These are phyloP conservation scores for Ceyx cyanopectus DNA, from an alignment of 2,113 vertebrate species.

Conservation along the genomic window DNA sequence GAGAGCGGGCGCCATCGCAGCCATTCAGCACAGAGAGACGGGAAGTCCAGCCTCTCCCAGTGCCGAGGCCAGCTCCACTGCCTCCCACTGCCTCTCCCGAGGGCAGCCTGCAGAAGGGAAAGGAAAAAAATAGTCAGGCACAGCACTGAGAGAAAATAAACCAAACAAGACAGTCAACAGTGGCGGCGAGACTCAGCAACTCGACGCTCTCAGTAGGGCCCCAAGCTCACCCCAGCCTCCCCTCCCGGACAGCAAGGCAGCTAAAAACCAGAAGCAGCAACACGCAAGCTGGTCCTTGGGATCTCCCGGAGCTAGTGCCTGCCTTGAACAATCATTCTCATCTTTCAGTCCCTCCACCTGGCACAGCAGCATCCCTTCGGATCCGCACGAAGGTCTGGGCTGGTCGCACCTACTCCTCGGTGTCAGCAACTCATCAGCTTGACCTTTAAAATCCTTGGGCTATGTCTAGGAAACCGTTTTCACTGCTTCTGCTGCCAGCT, in stretches of 20 bases:
- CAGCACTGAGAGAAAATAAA: fast-evolving
- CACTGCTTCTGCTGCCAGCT: background rate
- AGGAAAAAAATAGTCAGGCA: background rate
- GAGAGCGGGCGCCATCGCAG: constrained; percentile 99
- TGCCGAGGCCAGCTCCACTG: constrained; percentile 89
- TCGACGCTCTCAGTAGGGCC: fast-evolving
- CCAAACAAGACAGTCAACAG: fast-evolving
- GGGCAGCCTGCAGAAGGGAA: constrained; percentile 82
- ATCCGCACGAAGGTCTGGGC: background rate
- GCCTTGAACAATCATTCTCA: background rate
- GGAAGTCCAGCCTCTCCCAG: constrained; percentile 89
- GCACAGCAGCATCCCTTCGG: background rate
- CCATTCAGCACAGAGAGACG: constrained; percentile 98
- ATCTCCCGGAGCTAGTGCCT: background rate
- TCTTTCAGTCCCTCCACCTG: fast-evolving
- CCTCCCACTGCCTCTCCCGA: constrained; percentile 88
- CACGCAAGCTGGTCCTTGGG: fast-evolving
- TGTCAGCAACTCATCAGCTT: background rate
- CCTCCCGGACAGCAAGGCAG: background rate
- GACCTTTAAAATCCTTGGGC: background rate
- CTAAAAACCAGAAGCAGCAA: background rate
- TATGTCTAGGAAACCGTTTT: background rate
- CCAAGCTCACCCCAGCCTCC: background rate
- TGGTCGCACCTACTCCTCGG: background rate
- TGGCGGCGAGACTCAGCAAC: fast-evolving